Evolutionary conservation across 23 tunicate genomes (phyloP).

Genomic region (Corella eumyota): DNA sequence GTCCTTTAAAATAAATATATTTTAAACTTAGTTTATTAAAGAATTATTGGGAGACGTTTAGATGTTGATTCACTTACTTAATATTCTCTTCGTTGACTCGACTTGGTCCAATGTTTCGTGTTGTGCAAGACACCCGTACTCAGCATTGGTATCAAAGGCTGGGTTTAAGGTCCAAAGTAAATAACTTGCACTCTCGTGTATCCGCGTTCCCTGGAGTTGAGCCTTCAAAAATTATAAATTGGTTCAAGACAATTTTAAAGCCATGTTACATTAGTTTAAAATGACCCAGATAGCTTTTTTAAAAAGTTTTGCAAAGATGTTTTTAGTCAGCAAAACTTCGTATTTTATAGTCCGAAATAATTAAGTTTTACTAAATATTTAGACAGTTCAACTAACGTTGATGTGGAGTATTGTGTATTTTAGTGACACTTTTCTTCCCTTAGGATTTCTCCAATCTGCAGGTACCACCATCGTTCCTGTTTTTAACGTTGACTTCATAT

Average conservation of each 20-base stretch:
- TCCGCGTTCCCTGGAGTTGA: constrained; percentile 2
- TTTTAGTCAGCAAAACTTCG: too few species aligned
- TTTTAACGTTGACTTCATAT: too few species aligned
- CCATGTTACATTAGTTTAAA: not conserved
- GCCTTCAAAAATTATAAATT: constrained; percentile 4
- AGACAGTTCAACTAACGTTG: too few species aligned
- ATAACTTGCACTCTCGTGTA: constrained; percentile 24
- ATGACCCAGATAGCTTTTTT: too few species aligned
- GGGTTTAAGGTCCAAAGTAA: constrained; percentile 19
- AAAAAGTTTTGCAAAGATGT: too few species aligned
- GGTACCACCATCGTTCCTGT: too few species aligned
- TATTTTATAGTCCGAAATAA: too few species aligned
- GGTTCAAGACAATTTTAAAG: not conserved
- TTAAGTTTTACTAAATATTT: too few species aligned
- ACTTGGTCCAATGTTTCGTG: constrained; percentile 16
- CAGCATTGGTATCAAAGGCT: constrained; percentile 9
- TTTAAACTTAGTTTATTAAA: not conserved
- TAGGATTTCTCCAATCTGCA: too few species aligned
- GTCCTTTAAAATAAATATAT: constrained; percentile 3
- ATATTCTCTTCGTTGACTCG: constrained; percentile 1
- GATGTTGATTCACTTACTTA: constrained; percentile 12
- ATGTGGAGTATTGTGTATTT: too few species aligned
- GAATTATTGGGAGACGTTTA: not conserved
- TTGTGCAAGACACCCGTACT: constrained; percentile 22
- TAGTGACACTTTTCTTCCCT: too few species aligned